phyloP scores from a whole-genome alignment of 2,113 vertebrate genomes.

The Paramisgurnus dabryanus region DNA sequence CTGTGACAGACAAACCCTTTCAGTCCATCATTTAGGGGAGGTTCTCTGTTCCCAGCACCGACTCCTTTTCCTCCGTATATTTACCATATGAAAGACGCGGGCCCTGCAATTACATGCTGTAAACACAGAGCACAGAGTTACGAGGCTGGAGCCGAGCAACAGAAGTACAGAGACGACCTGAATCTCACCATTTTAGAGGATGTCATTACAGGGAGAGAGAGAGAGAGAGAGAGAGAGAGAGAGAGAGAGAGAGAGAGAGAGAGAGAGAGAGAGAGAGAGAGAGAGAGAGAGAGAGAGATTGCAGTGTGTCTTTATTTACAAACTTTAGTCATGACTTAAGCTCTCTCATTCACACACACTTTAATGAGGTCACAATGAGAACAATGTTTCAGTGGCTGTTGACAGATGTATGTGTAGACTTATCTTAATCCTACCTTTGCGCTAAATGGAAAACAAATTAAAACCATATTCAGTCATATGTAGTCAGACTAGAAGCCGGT shows the following conservation, averaged over 20 bases:
- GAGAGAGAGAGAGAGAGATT: conserved; percentile 54
- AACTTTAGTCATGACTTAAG: conserved; percentile 40
- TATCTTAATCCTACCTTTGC: background rate
- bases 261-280: too few relatives aligned
- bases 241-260: conserved; percentile 26
- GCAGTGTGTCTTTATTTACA: conserved; percentile 37
- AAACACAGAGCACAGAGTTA: conserved; percentile 66
- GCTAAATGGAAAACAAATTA: background rate
- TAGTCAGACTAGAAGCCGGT: background rate
- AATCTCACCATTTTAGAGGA: conserved; percentile 43
- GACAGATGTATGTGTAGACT: background rate
- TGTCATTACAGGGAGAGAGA: conserved; percentile 55
- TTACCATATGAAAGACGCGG: conserved; percentile 53
- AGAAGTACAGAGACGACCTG: conserved; percentile 64
- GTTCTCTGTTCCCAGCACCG: conserved; percentile 44
- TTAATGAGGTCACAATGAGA: background rate
- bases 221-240: background rate
- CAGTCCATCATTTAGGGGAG: conserved; percentile 17
- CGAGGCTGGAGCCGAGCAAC: conserved; percentile 58
- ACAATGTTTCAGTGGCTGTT: background rate
- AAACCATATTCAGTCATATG: background rate
- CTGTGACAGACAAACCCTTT: background rate
- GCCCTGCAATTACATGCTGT: conserved; percentile 68
- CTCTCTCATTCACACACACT: conserved; percentile 19
- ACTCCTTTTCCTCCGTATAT: conserved; percentile 57